Base-by-base conservation (phyloP, 2,113 vertebrate genomes). In the Cepphus grylle region DNA sequence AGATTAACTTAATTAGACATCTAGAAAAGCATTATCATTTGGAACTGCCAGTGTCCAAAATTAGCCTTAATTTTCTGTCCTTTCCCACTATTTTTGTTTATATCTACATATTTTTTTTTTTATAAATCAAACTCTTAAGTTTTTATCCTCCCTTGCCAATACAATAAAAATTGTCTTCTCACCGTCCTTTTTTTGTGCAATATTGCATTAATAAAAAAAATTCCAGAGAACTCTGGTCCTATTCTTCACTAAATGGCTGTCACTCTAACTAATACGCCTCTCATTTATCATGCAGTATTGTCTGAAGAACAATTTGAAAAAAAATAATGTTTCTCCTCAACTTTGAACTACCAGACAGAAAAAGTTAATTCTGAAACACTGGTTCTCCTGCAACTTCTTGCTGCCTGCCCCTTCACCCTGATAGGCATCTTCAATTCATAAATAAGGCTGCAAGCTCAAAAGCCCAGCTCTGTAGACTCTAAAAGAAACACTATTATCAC, bases 161-260 rank as follows among this genome's bases (percentile, higher is more conserved):
- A 5, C 36, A 69, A 9, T 47, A 86, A 38, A 49, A 65, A 71
- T 4, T n/a, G 8, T 36, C 23, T 11, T 38, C 45, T 17, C 7
- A 2, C 0, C 0, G 8, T 32, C 3, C 5, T 4, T 66, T 40
- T 52, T 52, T 25, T 55, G 30, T 1, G 1, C 21, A 65, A 86
- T 32, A 49, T 0, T 45, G 17, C 12, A 36, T 67, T 38, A 71
- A 4, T 73, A 90, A 85, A 53, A n/a, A 0, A 11, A 55, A 80
- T 86, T 72, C 29, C 58, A 72, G n/a, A 93, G 8, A 84, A 73
- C 34, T 82, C 8, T 56, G 20, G 19, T 50, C 55, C 42, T 58
- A 52, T 52, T 70, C 36, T 66, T 87, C 61, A 50, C 38, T 70
- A 45, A 71, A 53, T 0, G 0, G 20, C 4, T 94, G 53, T 30